Evolutionary conservation across 2,888 invertebrate genomes (phyloP), one percentile per base, ranked within the genome.

Genomic region (Volucella inanis): DNA sequence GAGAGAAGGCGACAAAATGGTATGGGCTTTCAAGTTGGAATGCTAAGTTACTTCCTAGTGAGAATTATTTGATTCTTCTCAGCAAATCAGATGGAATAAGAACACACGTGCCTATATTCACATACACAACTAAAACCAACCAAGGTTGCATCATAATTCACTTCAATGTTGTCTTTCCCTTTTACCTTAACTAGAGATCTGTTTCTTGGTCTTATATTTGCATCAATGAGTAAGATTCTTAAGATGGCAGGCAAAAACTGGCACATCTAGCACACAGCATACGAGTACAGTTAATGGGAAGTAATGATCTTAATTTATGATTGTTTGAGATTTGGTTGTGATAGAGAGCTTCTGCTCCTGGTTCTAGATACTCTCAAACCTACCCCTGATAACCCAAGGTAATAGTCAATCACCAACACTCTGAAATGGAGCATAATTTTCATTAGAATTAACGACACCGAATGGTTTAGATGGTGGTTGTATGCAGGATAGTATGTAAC

Each of bases 231-330:
- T n/a, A 31, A 68, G 55, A 75, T 65, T 14, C 67, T 57, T 80
- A 45, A 75, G 52, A 62, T 59, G 31, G 54, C 18, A 47, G 50
- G 49, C 31, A 74, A 54, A 79, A 45, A 43, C 57, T 65, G 47
- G 47, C 59, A 18, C 61, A 47, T 10, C n/a, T 31, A 41, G 38
- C 22, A 74, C 45, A 39, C 22, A 39, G 4, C 50, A 31, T 50
- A 41, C n/a, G n/a, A n/a, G n/a, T n/a, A n/a, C 55, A 59, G 54
- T 76, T 84, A 84, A 84, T 84, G 80, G 80, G 61, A 80, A 84
- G 71, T 84, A 80, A 85, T 85, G 81, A 85, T 81, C 81, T 81
- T 81, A 81, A 81, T 77, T 85, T 85, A 85, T 81, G 85, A 77
- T 62, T 85, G 57, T 64, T 85, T 76, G 68, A 76, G 85, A 81